phyloP scores from a whole-genome alignment of 2,888 invertebrate genomes.

The Aricia artaxerxes region DNA sequence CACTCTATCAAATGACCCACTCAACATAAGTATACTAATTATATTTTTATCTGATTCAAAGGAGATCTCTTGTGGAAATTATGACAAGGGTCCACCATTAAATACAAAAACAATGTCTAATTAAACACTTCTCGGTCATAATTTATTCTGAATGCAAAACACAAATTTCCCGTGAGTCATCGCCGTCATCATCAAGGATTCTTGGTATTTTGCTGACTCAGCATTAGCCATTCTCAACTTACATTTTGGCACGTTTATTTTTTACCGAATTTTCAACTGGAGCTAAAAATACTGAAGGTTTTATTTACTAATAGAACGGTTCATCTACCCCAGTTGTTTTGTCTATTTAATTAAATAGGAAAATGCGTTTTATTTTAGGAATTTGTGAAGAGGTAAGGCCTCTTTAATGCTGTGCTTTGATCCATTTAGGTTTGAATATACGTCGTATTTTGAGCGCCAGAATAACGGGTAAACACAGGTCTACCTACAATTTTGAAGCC shows the following conservation, averaged over 20 bases:
- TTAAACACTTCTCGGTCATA: conserved; percentile 22
- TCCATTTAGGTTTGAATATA: not conserved
- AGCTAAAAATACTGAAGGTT: not conserved
- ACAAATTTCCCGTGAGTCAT: conserved; percentile 10
- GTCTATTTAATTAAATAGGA: not conserved
- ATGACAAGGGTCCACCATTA: conserved; percentile 16
- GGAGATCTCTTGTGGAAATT: not conserved
- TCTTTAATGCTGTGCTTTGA: not conserved
- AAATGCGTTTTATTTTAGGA: not conserved
- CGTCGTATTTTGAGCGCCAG: not conserved
- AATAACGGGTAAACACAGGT: not conserved
- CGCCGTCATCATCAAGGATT: conserved; percentile 23
- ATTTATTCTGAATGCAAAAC: conserved; percentile 18
- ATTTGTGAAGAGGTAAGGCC: not conserved
- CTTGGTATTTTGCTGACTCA: conserved; percentile 21
- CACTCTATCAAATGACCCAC: not conserved
- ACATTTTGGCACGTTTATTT: conserved; percentile 10
- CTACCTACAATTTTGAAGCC: not conserved
- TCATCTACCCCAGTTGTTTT: not conserved
- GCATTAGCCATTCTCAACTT: not conserved
- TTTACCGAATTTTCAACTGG: not conserved
- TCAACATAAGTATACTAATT: not conserved
- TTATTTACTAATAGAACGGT: not conserved
- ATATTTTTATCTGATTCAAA: conserved; percentile 3
- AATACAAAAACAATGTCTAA: conserved; percentile 13